Evolutionary conservation across 2,888 invertebrate genomes (phyloP).

Genomic region (Calameuta pallipes): DNA sequence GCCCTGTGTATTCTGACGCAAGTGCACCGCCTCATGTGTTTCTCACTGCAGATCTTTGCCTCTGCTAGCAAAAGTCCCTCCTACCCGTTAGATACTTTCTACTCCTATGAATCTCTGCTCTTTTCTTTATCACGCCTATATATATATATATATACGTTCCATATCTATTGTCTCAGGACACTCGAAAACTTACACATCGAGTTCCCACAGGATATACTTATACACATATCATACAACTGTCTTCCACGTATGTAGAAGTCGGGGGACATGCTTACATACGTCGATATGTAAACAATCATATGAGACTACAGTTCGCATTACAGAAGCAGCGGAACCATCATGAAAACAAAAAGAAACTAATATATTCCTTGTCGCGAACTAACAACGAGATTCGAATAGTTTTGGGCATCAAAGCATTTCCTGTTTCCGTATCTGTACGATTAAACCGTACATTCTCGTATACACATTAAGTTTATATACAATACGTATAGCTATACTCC

Average conservation of each 20-base stretch:
- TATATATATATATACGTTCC: not conserved
- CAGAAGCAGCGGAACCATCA: not conserved
- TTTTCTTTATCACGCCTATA: conserved; percentile 9
- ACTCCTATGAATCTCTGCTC: conserved; percentile 16
- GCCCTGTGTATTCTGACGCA: conserved; percentile 48
- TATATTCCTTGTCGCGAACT: not conserved
- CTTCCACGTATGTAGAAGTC: too few species aligned
- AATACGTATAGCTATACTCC: not conserved
- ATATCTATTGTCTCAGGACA: not conserved
- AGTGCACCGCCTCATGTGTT: conserved; percentile 58
- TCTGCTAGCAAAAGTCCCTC: conserved; percentile 38
- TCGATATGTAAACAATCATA: not conserved
- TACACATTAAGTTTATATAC: not conserved
- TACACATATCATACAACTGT: not conserved
- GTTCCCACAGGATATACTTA: not conserved
- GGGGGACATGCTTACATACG: too few species aligned
- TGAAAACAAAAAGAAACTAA: not conserved
- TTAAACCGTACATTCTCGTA: not conserved
- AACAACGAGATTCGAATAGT: not conserved
- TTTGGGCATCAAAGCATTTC: not conserved
- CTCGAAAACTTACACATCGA: not conserved
- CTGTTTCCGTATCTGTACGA: not conserved
- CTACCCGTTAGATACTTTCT: conserved; percentile 19
- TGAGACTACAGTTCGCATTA: not conserved
- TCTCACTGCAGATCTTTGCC: conserved; percentile 45